A percentile compares a stretch with the other conserved stretches of the same genome.
Conservation (phyloP, 2,113 vertebrate species). For the Vanacampus margaritifer region DNA sequence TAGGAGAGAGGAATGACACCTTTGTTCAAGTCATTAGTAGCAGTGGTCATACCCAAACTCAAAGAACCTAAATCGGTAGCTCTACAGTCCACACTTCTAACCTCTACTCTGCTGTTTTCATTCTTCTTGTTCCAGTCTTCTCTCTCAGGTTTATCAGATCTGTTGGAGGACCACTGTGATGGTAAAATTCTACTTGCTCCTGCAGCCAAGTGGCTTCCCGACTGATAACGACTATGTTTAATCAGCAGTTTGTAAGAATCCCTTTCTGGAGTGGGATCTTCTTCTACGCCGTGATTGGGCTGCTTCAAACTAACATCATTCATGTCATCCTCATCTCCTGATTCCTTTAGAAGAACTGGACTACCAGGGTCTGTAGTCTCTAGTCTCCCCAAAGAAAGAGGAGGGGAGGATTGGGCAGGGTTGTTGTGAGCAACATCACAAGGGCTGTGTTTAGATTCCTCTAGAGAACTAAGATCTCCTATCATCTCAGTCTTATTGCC, state of each 20-base stretch:
- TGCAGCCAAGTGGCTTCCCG: slow-evolving; percentile 41
- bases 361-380: slow-evolving; percentile 10
- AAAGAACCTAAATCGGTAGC: slow-evolving; percentile 34
- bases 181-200: slow-evolving; percentile 44
- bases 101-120: slow-evolving; percentile 50
- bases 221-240: slow-evolving; percentile 49
- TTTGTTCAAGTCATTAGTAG: slow-evolving; percentile 79
- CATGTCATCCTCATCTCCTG: slow-evolving; percentile 7
- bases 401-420: background rate
- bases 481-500: slow-evolving; percentile 64
- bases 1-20: slow-evolving; percentile 69
- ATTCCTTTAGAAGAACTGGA: slow-evolving; percentile 13
- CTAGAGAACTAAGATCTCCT: slow-evolving; percentile 53
- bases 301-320: slow-evolving; percentile 24
- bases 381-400: slow-evolving; percentile 9
- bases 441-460: slow-evolving; percentile 11
- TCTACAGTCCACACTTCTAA: slow-evolving; percentile 25
- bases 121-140: slow-evolving; percentile 59
- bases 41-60: slow-evolving; percentile 49
- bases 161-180: slow-evolving; percentile 50
- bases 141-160: slow-evolving; percentile 26
- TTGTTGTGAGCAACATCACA: slow-evolving; percentile 3
- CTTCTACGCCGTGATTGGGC: slow-evolving; percentile 19
- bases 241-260: slow-evolving; percentile 66
- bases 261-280: slow-evolving; percentile 39